Conservation (phyloP, 2,113 vertebrate species). For the Osmerus eperlanus region DNA sequence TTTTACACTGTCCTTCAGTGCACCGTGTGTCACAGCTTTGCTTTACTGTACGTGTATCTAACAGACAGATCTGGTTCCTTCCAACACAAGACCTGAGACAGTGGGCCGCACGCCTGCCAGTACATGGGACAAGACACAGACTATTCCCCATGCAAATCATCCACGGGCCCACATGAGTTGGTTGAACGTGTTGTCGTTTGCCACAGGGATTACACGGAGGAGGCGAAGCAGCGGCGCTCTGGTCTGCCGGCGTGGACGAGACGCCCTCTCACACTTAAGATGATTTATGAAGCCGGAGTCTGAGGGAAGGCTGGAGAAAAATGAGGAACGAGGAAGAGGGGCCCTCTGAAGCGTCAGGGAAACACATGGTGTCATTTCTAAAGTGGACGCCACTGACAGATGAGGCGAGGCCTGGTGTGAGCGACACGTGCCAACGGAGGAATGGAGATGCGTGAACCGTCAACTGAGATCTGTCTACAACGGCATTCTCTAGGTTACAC, state of each 20-base stretch:
- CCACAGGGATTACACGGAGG: slow-evolving; percentile 55
- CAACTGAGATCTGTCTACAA: too few relatives aligned
- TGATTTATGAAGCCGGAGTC: slow-evolving; percentile 48
- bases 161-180: slow-evolving; percentile 28
- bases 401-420: too few relatives aligned
- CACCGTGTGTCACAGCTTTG: not conserved
- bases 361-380: not conserved
- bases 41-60: too few relatives aligned
- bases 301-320: not conserved
- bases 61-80: not conserved
- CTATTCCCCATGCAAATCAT: slow-evolving; percentile 29
- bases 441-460: too few relatives aligned
- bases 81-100: not conserved
- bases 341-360: not conserved
- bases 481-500: too few relatives aligned
- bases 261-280: slow-evolving; percentile 48
- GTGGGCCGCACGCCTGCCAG: not conserved
- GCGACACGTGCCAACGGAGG: too few relatives aligned
- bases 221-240: slow-evolving; percentile 41
- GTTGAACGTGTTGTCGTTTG: slow-evolving; percentile 43
- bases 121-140: slow-evolving; percentile 29
- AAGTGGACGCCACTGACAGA: too few relatives aligned
- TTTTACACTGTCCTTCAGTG: too few relatives aligned
- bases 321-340: not conserved
- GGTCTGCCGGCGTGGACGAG: slow-evolving; percentile 33